Percentiles rank a stretch among this genome's conserved stretches.
phyloP scores from a whole-genome alignment of 2,888 invertebrate species.

The Nezara viridula region DNA sequence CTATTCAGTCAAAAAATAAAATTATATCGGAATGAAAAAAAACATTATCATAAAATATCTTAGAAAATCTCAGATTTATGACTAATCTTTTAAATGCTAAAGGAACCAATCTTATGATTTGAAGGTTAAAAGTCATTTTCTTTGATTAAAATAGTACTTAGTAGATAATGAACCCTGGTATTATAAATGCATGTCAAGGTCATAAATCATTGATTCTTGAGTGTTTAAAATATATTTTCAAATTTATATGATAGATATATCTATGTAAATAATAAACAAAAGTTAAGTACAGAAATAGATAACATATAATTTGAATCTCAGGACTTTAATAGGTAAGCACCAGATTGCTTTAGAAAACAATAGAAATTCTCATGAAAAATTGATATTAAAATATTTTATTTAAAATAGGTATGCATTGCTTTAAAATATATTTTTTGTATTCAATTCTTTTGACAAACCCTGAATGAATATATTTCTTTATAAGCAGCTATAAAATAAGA shows the following conservation, averaged over 20 bases:
- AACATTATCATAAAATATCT: background rate
- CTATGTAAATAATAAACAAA: background rate
- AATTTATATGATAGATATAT: background rate
- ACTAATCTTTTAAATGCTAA: background rate
- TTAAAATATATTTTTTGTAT: slow-evolving; percentile 36
- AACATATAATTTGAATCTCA: background rate
- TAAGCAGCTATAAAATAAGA: background rate
- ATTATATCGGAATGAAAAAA: background rate
- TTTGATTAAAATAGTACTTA: background rate
- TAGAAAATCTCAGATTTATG: background rate
- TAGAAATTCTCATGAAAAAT: background rate
- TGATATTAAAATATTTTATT: slow-evolving; percentile 51
- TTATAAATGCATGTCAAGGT: background rate
- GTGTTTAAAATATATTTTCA: background rate
- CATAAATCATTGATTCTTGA: background rate
- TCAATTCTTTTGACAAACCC: slow-evolving; percentile 39
- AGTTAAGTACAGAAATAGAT: background rate
- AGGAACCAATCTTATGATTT: background rate
- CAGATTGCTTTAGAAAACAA: slow-evolving; percentile 15
- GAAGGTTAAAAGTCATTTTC: background rate
- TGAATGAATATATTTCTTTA: background rate
- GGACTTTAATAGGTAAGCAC: background rate
- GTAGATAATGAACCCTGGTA: background rate
- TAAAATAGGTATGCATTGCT: slow-evolving; percentile 51
- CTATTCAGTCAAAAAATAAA: background rate